Evolutionary conservation across 1,140 invertebrate genomes (phyloP).

Genomic region (Drosophila parvula): DNA sequence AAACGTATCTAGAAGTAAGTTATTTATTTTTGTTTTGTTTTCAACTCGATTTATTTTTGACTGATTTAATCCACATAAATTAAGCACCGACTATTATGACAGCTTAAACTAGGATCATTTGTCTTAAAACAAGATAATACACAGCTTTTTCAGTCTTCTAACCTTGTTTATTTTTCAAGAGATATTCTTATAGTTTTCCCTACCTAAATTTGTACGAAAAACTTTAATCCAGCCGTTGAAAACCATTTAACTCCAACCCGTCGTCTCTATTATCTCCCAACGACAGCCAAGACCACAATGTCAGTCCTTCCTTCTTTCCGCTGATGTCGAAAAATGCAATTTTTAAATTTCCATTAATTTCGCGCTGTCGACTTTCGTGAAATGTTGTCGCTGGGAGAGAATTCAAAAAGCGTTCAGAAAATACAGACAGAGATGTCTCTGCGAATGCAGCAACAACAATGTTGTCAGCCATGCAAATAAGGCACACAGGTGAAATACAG

Average conservation of each 20-base stretch:
- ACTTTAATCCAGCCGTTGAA: not conserved
- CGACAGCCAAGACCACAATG: constrained; percentile 51
- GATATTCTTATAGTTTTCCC: not conserved
- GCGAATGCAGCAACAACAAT: constrained; percentile 39
- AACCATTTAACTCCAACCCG: constrained; percentile 36
- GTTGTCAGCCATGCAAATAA: constrained; percentile 53
- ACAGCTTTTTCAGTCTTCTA: too few species aligned
- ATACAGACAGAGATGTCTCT: constrained; percentile 33
- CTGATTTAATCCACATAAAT: too few species aligned
- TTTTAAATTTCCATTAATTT: constrained; percentile 79
- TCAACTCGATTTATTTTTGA: too few species aligned
- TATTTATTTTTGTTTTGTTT: too few species aligned
- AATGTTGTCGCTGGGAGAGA: constrained; percentile 59
- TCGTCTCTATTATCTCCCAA: constrained; percentile 58
- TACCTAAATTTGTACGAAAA: not conserved
- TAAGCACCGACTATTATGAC: too few species aligned
- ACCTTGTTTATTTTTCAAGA: too few species aligned
- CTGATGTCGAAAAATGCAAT: constrained; percentile 71
- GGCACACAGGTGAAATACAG: constrained; percentile 25
- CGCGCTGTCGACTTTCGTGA: constrained; percentile 73
- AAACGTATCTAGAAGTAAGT: too few species aligned
- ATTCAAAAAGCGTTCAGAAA: constrained; percentile 58
- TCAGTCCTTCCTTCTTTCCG: constrained; percentile 14
- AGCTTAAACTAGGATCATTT: too few species aligned
- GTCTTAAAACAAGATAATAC: too few species aligned